Conservation (phyloP, 2,113 vertebrate species). For the Talpa occidentalis region DNA sequence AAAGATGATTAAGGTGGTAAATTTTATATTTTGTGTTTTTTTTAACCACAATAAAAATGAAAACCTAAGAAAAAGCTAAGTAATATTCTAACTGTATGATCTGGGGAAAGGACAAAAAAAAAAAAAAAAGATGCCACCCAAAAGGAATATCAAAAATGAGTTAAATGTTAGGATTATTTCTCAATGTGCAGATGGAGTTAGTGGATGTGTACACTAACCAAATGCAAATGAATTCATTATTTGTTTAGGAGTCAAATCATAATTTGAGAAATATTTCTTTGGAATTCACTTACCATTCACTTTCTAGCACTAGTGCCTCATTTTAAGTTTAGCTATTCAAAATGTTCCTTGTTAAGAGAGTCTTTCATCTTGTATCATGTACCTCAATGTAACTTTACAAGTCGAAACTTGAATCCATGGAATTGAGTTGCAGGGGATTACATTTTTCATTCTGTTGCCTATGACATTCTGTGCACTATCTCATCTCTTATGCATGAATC, state of each 20-base stretch:
- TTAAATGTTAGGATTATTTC: neutral
- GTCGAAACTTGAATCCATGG: neutral
- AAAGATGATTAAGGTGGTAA: neutral
- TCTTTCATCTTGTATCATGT: neutral
- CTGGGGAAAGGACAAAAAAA: neutral
- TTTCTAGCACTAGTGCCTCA: neutral
- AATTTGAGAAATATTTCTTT: constrained; percentile 29
- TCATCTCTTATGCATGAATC: constrained; percentile 32
- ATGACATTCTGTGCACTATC: neutral
- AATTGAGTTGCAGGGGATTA: neutral
- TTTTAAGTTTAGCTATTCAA: neutral
- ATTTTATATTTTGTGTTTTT: neutral
- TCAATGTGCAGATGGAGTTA: neutral
- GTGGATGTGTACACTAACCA: neutral
- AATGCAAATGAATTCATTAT: constrained; percentile 54
- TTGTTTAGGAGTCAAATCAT: constrained; percentile 26
- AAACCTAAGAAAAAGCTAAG: neutral
- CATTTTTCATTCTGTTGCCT: neutral
- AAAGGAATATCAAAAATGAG: neutral
- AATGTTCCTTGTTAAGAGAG: neutral
- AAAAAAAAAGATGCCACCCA: neutral
- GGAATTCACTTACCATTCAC: constrained; percentile 38
- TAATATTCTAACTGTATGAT: neutral
- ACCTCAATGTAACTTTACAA: neutral
- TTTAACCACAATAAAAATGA: neutral